Percentiles rank a stretch among this genome's conserved stretches.
Evolutionary conservation across 2,113 vertebrate species (phyloP).

Genomic region (Larimichthys crocea): DNA sequence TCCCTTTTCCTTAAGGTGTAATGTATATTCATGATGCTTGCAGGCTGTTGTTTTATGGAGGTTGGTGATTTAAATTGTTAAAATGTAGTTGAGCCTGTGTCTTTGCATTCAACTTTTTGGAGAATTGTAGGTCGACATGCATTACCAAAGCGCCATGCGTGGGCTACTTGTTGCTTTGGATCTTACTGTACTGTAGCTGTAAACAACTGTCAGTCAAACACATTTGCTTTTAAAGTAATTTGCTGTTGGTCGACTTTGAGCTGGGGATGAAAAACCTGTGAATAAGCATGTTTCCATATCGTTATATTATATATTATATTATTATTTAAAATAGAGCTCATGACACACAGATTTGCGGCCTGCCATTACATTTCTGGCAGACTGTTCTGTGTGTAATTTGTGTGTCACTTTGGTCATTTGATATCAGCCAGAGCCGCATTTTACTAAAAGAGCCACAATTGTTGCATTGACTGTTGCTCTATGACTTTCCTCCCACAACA

Average conservation of each 20-base stretch:
- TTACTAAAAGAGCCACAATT: neutral
- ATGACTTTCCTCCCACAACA: neutral
- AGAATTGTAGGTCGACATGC: neutral
- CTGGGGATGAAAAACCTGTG: neutral
- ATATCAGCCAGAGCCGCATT: neutral
- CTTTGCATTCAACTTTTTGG: neutral
- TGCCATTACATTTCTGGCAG: neutral
- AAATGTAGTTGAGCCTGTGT: conserved; percentile 8
- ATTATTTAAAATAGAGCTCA: neutral
- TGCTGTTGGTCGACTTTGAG: too few relatives aligned
- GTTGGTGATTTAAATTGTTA: conserved; percentile 22
- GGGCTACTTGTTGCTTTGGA: neutral
- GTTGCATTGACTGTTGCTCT: neutral
- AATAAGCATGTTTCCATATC: neutral
- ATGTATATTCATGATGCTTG: conserved; percentile 34
- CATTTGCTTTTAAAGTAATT: neutral
- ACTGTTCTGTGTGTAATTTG: neutral
- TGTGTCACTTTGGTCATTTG: neutral
- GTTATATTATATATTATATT: too few relatives aligned
- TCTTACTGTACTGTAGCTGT: neutral
- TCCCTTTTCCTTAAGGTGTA: neutral
- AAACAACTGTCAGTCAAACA: neutral
- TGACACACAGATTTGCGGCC: neutral
- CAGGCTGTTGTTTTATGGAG: conserved; percentile 30
- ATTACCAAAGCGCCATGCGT: neutral